Evolutionary conservation across 2,888 invertebrate species (phyloP).

Genomic region (Arctia plantaginis): DNA sequence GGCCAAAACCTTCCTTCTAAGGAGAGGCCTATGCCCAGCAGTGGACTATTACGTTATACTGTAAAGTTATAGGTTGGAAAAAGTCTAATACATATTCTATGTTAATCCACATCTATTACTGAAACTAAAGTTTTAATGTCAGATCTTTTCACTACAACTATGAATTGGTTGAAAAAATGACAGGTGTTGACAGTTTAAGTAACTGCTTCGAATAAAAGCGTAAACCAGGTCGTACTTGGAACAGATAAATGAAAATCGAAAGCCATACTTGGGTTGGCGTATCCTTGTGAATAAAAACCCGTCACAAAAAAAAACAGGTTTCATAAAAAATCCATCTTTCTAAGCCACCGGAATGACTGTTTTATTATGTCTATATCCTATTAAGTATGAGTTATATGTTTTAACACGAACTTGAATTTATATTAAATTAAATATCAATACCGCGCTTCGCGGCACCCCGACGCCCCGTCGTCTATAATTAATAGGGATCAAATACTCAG

Average conservation of each 20-base stretch:
- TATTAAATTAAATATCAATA: constrained; percentile 83
- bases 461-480: constrained; percentile 63
- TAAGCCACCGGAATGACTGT: background rate
- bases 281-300: too few relatives aligned
- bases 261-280: too few relatives aligned
- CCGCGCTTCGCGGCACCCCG: constrained; percentile 65
- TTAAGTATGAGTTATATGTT: constrained; percentile 17
- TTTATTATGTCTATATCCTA: background rate
- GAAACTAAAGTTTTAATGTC: background rate
- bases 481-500: constrained; percentile 65
- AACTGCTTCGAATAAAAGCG: background rate
- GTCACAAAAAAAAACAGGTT: too few relatives aligned
- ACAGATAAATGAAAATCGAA: background rate
- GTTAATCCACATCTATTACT: background rate
- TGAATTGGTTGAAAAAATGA: background rate
- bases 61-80: too few relatives aligned
- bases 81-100: background rate
- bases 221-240: background rate
- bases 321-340: too few relatives aligned
- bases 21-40: too few relatives aligned
- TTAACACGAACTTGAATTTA: constrained; percentile 41
- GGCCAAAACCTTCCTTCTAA: too few relatives aligned
- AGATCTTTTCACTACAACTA: background rate
- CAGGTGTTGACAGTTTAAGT: too few relatives aligned
- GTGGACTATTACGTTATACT: too few relatives aligned